These are phyloP conservation scores for Fringilla coelebs DNA, from an alignment of 2,797 vertebrate genomes.

Conservation along the genomic window DNA sequence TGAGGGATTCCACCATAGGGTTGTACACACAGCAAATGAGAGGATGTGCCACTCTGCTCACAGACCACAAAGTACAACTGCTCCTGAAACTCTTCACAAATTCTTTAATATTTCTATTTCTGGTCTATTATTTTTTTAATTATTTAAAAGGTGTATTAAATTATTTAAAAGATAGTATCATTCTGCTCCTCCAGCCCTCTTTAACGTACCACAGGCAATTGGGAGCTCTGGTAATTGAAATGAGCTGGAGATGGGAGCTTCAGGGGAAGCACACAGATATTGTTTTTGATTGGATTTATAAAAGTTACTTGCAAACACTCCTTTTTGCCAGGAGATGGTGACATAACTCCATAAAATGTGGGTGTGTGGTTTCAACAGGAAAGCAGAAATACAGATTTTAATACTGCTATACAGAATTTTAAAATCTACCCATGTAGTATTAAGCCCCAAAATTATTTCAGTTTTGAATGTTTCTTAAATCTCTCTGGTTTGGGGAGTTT, in stretches of 20 bases:
- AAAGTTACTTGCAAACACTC: background rate
- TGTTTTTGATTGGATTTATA: rapidly evolving
- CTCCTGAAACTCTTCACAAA: background rate
- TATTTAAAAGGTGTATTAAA: no score
- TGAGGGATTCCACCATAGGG: background rate
- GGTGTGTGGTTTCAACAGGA: background rate
- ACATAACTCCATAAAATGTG: background rate
- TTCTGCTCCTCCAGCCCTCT: rapidly evolving
- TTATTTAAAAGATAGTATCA: background rate
- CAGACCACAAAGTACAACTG: background rate
- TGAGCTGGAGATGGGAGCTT: background rate
- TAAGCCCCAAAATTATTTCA: background rate
- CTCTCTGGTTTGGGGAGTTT: background rate
- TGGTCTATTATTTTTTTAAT: background rate
- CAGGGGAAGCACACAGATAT: background rate
- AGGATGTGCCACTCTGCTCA: rapidly evolving
- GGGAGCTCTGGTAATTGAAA: background rate
- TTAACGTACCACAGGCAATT: background rate
- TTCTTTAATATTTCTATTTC: background rate
- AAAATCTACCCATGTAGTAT: background rate
- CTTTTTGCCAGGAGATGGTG: conserved; percentile 19
- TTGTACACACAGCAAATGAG: no score
- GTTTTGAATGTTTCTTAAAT: background rate
- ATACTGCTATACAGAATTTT: rapidly evolving
- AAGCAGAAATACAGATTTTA: background rate